Evolutionary conservation across 1,140 invertebrate species (phyloP), one percentile per base, ranked within the genome.

Genomic region (Tetraneura akinire): DNA sequence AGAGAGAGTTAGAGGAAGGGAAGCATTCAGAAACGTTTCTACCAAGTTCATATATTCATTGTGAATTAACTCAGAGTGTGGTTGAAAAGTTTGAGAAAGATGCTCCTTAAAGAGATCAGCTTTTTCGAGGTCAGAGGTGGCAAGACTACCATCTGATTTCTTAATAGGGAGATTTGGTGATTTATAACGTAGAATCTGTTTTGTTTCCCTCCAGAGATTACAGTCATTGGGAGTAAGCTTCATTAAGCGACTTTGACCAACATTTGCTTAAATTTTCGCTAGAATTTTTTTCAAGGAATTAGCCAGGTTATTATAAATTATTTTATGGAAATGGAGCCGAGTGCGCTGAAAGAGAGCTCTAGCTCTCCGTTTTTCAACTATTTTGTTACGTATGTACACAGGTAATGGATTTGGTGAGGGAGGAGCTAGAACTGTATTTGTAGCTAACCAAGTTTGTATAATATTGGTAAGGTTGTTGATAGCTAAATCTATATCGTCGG

Each of bases 321-420:
- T 37, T 66, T 66, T 66, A 66, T 66, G 32, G 1, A 32, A 66
- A n/a, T 29, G 62, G 29, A 66, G 32, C n/a, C n/a, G 62, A n/a
- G 62, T n/a, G n/a, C 2, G 13, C n/a, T 21, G 62, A 32, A 42
- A 42, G 8, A 29, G 16, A n/a, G 29, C 62, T 42, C 62, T 21
- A n/a, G 62, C 62, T 14, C 62, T 32, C 16, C 62, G 62, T 66
- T 66, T 66, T 42, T 66, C 18, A n/a, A 66, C 62, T 37, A 66
- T 66, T 1, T 42, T n/a, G 21, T 26, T 26, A 26, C 55, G 11
- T n/a, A 60, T 26, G 13, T 60, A 5, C 26, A 26, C 55, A 26
- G 55, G 55, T 11, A 60, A 0, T 26, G 21, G 55, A 11, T 60
- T n/a, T 14, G 21, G 55, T 21, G 26, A 26, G 23, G 23, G 1